A percentile compares a stretch with the other conserved stretches of the same genome.
Evolutionary conservation across 2,888 invertebrate species (phyloP).

Genomic region (Philopedon plagiatum): DNA sequence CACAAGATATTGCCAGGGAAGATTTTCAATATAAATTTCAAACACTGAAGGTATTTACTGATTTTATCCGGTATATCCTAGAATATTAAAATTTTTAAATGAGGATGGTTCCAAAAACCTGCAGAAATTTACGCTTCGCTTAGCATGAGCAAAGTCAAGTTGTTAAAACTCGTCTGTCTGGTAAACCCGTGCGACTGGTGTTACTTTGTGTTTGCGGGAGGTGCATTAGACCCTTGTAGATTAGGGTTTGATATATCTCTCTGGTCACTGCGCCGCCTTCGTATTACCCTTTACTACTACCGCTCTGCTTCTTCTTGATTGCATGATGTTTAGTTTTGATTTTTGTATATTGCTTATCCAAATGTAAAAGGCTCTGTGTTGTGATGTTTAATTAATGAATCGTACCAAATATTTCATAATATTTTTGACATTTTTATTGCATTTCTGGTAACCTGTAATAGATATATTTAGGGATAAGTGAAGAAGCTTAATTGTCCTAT

Average conservation of each 20-base stretch:
- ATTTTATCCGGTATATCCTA: background rate
- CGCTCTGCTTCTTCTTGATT: conserved; percentile 21
- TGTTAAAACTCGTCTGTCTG: conserved; percentile 68
- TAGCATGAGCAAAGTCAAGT: conserved; percentile 66
- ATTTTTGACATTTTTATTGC: no score
- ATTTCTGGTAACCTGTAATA: no score
- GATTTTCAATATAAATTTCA: no score
- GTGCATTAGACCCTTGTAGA: conserved; percentile 56
- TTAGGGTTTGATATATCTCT: conserved; percentile 64
- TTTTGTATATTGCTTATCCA: background rate
- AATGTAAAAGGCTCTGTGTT: conserved; percentile 4
- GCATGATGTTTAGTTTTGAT: conserved; percentile 20
- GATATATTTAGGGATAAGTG: no score
- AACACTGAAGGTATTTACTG: no score
- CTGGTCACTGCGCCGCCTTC: conserved; percentile 41
- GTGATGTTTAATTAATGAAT: no score
- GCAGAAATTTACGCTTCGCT: conserved; percentile 56
- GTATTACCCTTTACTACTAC: conserved; percentile 32
- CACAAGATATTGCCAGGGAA: no score
- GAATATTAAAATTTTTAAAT: background rate
- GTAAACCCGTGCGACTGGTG: conserved; percentile 68
- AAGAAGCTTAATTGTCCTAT: no score
- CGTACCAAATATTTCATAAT: no score
- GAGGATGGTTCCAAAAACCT: conserved; percentile 53
- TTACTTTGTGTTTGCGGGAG: conserved; percentile 56